Percentiles rank a stretch among this genome's conserved stretches.
Evolutionary conservation across 2,797 vertebrate species (phyloP).

Genomic region (Tragelaphus oryx): DNA sequence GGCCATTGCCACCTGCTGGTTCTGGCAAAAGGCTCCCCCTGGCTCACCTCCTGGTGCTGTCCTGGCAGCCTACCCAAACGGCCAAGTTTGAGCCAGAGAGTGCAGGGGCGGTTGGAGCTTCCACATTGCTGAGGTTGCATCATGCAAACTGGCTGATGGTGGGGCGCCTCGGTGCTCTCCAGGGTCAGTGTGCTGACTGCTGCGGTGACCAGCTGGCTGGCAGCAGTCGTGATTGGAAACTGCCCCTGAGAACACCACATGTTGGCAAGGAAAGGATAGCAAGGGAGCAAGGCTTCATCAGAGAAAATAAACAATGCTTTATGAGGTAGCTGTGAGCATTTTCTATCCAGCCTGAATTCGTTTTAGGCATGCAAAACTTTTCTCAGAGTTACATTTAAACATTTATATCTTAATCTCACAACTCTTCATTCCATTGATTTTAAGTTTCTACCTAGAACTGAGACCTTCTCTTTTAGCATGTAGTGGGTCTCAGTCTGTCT

Average conservation of each 20-base stretch:
- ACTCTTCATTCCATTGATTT: neutral
- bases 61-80: conserved; percentile 9
- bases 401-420: neutral
- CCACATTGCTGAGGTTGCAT: neutral
- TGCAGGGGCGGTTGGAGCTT: neutral
- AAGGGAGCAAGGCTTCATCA: conserved; percentile 18
- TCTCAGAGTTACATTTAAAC: neutral
- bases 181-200: conserved; percentile 9
- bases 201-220: conserved; percentile 43
- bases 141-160: neutral
- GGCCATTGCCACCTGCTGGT: conserved; percentile 64
- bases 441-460: neutral
- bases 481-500: neutral
- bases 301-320: conserved; percentile 61
- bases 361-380: conserved; percentile 7
- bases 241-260: conserved; percentile 3
- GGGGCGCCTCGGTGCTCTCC: neutral
- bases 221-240: conserved; percentile 21
- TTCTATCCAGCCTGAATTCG: neutral
- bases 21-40: conserved; percentile 40
- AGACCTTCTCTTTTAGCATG: neutral
- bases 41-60: conserved; percentile 48
- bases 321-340: conserved; percentile 8
- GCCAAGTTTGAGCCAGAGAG: conserved; percentile 31
- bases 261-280: neutral